A percentile compares a stretch with the other conserved stretches of the same genome.
Evolutionary conservation across 2,888 invertebrate genomes (phyloP).

Genomic region (Atethmia centrago): DNA sequence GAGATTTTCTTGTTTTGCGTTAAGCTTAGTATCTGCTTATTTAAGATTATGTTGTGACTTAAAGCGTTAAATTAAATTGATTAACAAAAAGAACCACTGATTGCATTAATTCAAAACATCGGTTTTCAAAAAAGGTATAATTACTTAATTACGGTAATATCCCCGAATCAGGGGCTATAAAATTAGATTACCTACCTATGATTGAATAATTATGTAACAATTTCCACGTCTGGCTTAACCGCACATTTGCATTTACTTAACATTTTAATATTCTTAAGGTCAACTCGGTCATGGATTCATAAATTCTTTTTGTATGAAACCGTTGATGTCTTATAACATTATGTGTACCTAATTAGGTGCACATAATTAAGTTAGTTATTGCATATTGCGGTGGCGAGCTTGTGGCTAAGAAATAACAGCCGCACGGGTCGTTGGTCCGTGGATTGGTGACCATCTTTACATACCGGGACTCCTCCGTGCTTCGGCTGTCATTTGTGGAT

Average conservation of each 20-base stretch:
- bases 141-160: constrained; percentile 7
- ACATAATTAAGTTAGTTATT: too few relatives aligned
- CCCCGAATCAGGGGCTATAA: constrained; percentile 6
- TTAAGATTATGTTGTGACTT: not conserved
- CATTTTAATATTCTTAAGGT: constrained; percentile 15
- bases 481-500: too few relatives aligned
- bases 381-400: too few relatives aligned
- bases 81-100: not conserved
- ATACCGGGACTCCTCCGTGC: too few relatives aligned
- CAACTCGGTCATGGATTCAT: not conserved
- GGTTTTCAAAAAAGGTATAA: not conserved
- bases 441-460: too few relatives aligned
- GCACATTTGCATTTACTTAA: constrained; percentile 33
- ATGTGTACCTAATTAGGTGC: too few relatives aligned
- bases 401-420: too few relatives aligned
- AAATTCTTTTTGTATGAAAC: not conserved
- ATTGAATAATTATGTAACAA: constrained; percentile 6
- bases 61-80: not conserved
- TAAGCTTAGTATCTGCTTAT: not conserved
- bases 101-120: not conserved
- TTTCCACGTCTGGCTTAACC: constrained; percentile 12
- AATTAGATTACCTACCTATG: constrained; percentile 17
- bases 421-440: too few relatives aligned
- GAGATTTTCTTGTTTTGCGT: not conserved
- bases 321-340: not conserved